phyloP scores from a whole-genome alignment of 2,797 vertebrate genomes.

The Poeciliopsis paucimaculata region DNA sequence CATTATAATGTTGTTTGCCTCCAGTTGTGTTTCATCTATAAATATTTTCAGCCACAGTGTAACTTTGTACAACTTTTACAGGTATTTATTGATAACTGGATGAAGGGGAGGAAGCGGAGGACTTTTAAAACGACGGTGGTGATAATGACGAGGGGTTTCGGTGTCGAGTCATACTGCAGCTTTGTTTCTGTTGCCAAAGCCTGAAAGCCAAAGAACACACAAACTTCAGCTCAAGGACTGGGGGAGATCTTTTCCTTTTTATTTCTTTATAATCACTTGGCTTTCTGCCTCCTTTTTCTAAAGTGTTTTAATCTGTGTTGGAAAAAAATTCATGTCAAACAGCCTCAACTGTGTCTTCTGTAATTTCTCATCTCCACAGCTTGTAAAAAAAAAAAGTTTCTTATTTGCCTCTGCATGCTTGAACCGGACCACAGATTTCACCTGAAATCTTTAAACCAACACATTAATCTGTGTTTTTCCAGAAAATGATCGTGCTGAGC shows the following conservation, averaged over 20 bases:
- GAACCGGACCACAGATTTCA: constrained; percentile 20
- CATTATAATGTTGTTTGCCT: constrained; percentile 74
- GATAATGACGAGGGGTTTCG: constrained; percentile 49
- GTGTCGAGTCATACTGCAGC: constrained; percentile 79
- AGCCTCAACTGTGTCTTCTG: constrained; percentile 36
- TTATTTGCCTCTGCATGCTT: constrained; percentile 55
- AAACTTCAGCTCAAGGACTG: constrained; percentile 84
- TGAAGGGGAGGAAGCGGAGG: constrained; percentile 46
- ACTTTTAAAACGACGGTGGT: constrained; percentile 39
- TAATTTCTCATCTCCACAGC: constrained; percentile 23
- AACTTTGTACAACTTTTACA: constrained; percentile 83
- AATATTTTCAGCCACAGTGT: constrained; percentile 75
- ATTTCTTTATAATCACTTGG: constrained; percentile 52
- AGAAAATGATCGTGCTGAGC: constrained; percentile 18
- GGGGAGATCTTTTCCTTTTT: constrained; percentile 66
- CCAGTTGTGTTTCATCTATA: constrained; percentile 73
- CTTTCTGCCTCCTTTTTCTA: constrained; percentile 48
- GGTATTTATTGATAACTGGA: constrained; percentile 76
- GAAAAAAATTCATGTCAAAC: constrained; percentile 56
- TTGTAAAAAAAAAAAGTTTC: constrained; percentile 39
- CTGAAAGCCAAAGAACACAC: constrained; percentile 98
- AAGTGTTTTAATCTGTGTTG: constrained; percentile 67
- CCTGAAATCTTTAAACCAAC: constrained; percentile 10
- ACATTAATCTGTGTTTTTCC: not conserved
- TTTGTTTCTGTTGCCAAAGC: constrained; percentile 90